A percentile compares a stretch with the other conserved stretches of the same genome.
Evolutionary conservation across 23 tunicate species (phyloP).

Genomic region (Trididemnum clinides): DNA sequence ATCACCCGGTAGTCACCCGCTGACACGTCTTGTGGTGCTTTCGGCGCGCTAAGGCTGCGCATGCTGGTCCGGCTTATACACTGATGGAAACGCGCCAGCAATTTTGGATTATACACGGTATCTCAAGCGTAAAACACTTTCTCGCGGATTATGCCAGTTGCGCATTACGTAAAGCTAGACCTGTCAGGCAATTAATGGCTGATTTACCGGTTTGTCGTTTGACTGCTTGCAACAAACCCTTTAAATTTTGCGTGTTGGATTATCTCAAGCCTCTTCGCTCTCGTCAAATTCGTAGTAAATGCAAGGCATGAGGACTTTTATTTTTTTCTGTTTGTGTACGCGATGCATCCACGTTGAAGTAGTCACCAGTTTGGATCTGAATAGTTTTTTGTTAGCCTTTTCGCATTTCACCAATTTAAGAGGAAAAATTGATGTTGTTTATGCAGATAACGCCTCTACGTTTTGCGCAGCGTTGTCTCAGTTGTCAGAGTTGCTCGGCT

Average conservation of each 20-base stretch:
- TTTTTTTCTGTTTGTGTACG: background rate
- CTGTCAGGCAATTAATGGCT: constrained; percentile 10
- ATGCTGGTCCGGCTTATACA: background rate
- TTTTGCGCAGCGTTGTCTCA: background rate
- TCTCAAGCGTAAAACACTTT: background rate
- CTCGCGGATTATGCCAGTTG: background rate
- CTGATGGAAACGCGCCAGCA: background rate
- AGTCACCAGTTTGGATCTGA: background rate
- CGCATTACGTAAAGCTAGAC: background rate
- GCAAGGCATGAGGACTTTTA: constrained; percentile 12
- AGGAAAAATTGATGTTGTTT: background rate
- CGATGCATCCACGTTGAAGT: background rate
- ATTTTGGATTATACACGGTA: background rate
- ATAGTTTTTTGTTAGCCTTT: background rate
- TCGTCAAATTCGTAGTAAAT: background rate
- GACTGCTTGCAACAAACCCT: constrained; percentile 14
- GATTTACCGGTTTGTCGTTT: background rate
- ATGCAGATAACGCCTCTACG: background rate
- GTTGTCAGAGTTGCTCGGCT: background rate
- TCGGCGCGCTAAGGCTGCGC: no score
- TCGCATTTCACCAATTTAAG: background rate
- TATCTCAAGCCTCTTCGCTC: background rate
- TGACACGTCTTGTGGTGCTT: no score
- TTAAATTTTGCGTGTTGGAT: background rate
- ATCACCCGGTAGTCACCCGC: no score